Conservation (phyloP, 2,113 vertebrate genomes). For the Ptilorrhoa leucosticta region DNA sequence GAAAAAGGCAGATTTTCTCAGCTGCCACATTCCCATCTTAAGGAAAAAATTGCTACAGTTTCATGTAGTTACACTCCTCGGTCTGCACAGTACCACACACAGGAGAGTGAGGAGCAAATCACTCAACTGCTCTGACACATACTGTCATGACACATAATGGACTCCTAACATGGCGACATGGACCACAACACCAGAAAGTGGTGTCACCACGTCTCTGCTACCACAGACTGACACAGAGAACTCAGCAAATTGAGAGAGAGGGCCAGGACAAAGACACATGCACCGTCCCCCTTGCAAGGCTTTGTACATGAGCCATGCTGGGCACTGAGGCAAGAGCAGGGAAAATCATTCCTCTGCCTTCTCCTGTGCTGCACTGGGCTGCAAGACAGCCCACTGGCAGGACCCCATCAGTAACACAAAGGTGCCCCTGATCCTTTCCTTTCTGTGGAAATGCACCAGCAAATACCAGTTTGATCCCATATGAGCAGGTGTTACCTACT, state of each 20-base stretch:
- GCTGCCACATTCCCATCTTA: neutral
- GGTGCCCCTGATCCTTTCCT: neutral
- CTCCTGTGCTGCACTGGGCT: neutral
- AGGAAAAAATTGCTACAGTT: neutral
- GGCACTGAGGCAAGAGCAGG: neutral
- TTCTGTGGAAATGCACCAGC: neutral
- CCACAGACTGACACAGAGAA: neutral
- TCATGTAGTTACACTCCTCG: accelerated
- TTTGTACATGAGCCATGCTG: neutral
- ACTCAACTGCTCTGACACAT: neutral
- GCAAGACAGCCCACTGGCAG: neutral
- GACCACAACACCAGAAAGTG: neutral
- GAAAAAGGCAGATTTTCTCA: neutral
- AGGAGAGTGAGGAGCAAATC: neutral
- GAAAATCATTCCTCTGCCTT: neutral
- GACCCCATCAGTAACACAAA: neutral
- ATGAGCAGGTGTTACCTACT: neutral
- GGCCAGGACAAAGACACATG: neutral
- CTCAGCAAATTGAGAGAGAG: neutral
- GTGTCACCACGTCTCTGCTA: neutral
- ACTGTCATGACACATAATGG: neutral
- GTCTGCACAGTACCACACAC: neutral
- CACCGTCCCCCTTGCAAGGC: neutral
- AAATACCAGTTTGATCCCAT: neutral
- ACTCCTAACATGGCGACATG: accelerated